phyloP scores from a whole-genome alignment of 1,140 invertebrate species.

The Delia radicum region DNA sequence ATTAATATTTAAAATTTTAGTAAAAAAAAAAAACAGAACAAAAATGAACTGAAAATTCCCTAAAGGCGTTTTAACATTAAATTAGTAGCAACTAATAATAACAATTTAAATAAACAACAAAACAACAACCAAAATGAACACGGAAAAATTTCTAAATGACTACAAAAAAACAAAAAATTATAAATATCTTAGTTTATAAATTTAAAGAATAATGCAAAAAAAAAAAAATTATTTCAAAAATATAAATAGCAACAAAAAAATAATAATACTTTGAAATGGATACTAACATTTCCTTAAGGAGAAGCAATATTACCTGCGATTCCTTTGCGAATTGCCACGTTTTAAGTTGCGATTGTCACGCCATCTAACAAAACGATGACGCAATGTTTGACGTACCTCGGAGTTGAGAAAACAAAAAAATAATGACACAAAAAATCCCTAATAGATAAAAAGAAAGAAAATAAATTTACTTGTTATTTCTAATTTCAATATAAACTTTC shows the following conservation, averaged over 20 bases:
- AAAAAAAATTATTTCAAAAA: too few species aligned
- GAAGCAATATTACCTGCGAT: slow-evolving; percentile 39
- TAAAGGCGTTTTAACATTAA: not conserved
- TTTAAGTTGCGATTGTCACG: slow-evolving; percentile 65
- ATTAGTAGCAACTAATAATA: not conserved
- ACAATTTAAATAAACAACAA: not conserved
- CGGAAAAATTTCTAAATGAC: too few species aligned
- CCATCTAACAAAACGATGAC: slow-evolving; percentile 79
- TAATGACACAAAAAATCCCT: slow-evolving; percentile 79
- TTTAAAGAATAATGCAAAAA: too few species aligned
- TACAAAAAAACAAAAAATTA: not conserved
- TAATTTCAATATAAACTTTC: too few species aligned
- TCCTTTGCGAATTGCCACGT: slow-evolving; percentile 55
- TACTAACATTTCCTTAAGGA: not conserved
- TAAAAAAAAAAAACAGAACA: too few species aligned
- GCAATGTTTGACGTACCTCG: slow-evolving; percentile 82
- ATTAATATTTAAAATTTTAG: too few species aligned
- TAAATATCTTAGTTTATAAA: not conserved
- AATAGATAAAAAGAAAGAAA: not conserved
- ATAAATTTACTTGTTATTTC: too few species aligned
- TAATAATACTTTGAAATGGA: not conserved
- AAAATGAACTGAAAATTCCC: not conserved
- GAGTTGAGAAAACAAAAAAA: slow-evolving; percentile 92
- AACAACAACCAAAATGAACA: not conserved
- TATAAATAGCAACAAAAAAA: not conserved